Evolutionary conservation across 2,113 vertebrate genomes (phyloP), one percentile per base, ranked within the genome.

Genomic region (Taxidea taxus): DNA sequence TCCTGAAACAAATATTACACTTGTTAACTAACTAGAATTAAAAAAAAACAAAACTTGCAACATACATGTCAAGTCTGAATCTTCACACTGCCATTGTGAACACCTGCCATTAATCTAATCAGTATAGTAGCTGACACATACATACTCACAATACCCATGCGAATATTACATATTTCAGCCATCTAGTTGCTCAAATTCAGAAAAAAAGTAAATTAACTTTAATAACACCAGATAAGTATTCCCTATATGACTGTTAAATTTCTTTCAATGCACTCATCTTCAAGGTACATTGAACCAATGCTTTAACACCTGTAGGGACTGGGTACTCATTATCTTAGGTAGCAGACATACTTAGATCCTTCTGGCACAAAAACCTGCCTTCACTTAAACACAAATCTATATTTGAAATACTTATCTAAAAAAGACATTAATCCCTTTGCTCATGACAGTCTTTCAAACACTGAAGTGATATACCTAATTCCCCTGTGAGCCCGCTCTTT

Each of bases 341-440:
- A 89, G 16, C 75, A 97, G 77, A 62, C 72, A 89, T 47, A 74
- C 42, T 66, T 81, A 29, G 44, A 78, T 75, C 44, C 11, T 54
- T 70, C 31, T 94, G 54, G 25, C 47, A 86, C 39, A 96, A 88
- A 92, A 82, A 2, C 3, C 34, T 89, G 23, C 34, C 27, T 77
- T 95, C 86, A 92, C 29, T 37, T 96, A 94, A 94, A 88, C 4
- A 83, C 27, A 97, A 54, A 82, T 96, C 77, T 91, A 12, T 94
- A 83, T 86, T 91, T 95, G 78, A 97, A 97, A 88, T 68, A 91
- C 58, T 95, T 96, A 96, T 80, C n/a, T 86, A 42, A 96, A 96
- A 42, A 9, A 96, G 72, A 88, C 64, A 93, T 97, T 94, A 95
- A 96, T 95, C 60, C 66, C 39, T 31, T 83, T 74, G 51, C 44